Evolutionary conservation across 1,140 invertebrate species (phyloP).

Genomic region (Mesaphorura yosii): DNA sequence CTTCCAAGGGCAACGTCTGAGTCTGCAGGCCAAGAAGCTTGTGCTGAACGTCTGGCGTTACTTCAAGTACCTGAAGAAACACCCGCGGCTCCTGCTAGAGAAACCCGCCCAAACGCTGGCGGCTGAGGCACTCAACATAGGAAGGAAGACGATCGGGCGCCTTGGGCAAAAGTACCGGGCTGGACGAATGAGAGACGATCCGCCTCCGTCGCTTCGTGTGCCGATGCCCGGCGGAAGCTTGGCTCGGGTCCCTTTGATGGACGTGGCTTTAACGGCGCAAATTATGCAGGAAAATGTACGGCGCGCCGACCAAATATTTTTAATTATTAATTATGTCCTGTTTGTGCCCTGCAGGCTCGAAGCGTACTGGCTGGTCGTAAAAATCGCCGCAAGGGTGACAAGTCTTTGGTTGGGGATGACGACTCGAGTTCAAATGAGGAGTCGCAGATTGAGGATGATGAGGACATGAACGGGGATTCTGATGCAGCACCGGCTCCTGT

Average conservation of each 20-base stretch:
- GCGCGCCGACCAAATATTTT: too few relatives aligned
- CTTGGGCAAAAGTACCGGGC: not conserved
- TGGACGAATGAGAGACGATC: not conserved
- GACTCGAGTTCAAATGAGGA: not conserved
- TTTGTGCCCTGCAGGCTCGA: not conserved
- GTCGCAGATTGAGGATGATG: not conserved
- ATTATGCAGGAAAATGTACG: not conserved
- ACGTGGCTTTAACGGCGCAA: too few relatives aligned
- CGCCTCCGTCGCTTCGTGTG: too few relatives aligned
- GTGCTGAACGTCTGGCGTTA: constrained; percentile 9
- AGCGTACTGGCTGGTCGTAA: not conserved
- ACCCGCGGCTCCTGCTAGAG: not conserved
- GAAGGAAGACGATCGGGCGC: constrained; percentile 2
- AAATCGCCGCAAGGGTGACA: too few relatives aligned
- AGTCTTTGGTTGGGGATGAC: not conserved
- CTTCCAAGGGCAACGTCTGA: not conserved
- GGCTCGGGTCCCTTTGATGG: too few relatives aligned
- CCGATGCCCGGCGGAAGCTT: too few relatives aligned
- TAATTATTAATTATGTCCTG: not conserved
- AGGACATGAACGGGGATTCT: too few relatives aligned
- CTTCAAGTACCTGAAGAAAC: constrained; percentile 1
- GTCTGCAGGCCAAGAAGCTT: not conserved
- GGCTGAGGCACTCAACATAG: constrained; percentile 6
- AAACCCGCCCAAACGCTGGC: constrained; percentile 5
- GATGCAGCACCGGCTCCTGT: too few relatives aligned